A percentile compares a stretch with the other conserved stretches of the same genome.
Evolutionary conservation across 2,888 invertebrate species (phyloP).

Genomic region (Beris morrisii): DNA sequence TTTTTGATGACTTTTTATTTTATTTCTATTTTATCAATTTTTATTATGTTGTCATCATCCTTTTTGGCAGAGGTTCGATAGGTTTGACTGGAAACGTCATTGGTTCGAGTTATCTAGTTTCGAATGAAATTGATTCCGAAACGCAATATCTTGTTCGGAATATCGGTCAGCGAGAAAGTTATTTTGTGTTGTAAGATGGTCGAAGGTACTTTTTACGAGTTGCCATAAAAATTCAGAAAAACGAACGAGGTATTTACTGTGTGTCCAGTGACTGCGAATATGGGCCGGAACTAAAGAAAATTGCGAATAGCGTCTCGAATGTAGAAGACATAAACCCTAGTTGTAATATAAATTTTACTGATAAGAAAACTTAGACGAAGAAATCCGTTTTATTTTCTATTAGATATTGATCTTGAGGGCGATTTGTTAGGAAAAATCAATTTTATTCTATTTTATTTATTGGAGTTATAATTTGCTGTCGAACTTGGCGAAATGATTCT

Average conservation of each 20-base stretch:
- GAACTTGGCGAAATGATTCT: too few species aligned
- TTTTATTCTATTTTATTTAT: too few species aligned
- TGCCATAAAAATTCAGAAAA: conserved; percentile 12
- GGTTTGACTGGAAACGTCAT: conserved; percentile 7
- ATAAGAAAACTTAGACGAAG: neutral
- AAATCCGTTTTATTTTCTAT: too few species aligned
- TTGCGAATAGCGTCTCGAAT: neutral
- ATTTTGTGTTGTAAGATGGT: conserved; percentile 4
- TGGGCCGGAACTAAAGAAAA: neutral
- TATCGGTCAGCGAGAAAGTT: conserved; percentile 11
- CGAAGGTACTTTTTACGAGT: conserved; percentile 17
- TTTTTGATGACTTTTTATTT: too few species aligned
- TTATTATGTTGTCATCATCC: conserved; percentile 22
- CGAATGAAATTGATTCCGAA: conserved; percentile 13
- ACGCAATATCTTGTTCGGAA: neutral
- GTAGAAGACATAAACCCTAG: conserved; percentile 13
- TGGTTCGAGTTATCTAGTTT: conserved; percentile 11
- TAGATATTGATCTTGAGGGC: too few species aligned
- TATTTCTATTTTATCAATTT: neutral
- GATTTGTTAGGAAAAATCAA: too few species aligned
- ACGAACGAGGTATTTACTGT: conserved; percentile 17
- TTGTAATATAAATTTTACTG: conserved; percentile 10
- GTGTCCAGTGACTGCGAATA: neutral
- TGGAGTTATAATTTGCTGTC: too few species aligned
- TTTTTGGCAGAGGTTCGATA: conserved; percentile 4